Base-by-base conservation (phyloP, 2,113 vertebrate species). In the Sisor rabdophorus region DNA sequence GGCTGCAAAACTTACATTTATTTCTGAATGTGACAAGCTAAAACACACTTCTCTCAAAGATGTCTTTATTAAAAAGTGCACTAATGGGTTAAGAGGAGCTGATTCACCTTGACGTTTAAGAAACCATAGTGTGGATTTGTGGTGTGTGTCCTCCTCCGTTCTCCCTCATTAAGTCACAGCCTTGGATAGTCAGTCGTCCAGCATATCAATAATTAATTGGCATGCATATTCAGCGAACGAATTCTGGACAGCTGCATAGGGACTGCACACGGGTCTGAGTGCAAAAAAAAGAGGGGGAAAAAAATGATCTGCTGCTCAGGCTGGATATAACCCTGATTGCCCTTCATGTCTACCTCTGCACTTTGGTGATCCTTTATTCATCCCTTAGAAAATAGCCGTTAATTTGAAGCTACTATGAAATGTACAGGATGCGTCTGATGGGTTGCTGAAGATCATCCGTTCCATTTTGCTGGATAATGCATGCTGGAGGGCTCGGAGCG, bases 181-280 rank as follows among this genome's bases (percentile, higher is more conserved):
- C 53, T 77, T 58, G 76, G 76, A 78, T 59, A 79, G 76, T 75
- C 80, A 75, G 72, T 75, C 70, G 70, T 78, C 79, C 53, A 64
- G 73, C 44, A 68, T 78, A 80, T 83, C 82, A 83, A 76, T 83
- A 76, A 76, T 80, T 77, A 74, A 77, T 72, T 68, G 54, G 55
- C 72, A 75, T 76, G 69, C 69, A 83, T 81, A 75, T 79, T 75
- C 73, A 79, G 79, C 22, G 48, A 67, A 81, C 32, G 61, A 54
- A 28, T 73, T 61, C 73, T 58, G 56, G 76, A 80, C 79, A 78
- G 63, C 73, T 83, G 73, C 54, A 50, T 24, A 58, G 60, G 36
- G 50, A 71, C 53, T n/a, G 47, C 47, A 65, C 54, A 76, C 22
- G 58, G 28, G 70, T 30, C 67, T 58, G 13, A 24, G 44, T n/a